phyloP scores from a whole-genome alignment of 1,140 invertebrate genomes.

The Maniola jurtina region DNA sequence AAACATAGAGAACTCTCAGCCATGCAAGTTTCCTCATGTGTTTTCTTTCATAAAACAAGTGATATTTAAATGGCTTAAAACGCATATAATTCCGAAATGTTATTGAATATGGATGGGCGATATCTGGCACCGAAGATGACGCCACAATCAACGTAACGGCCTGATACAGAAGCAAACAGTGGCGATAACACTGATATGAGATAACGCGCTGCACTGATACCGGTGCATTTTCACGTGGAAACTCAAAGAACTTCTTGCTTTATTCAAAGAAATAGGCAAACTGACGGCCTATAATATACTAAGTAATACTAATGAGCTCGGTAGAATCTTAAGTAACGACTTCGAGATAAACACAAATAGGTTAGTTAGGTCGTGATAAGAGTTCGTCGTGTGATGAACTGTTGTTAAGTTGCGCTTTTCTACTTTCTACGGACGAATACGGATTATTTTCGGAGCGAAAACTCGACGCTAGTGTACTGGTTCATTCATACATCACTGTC shows the following conservation, averaged over 20 bases:
- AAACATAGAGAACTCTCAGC: too few species aligned
- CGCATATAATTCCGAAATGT: too few species aligned
- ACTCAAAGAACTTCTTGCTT: too few species aligned
- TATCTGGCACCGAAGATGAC: constrained; percentile 37
- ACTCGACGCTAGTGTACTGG: constrained; percentile 18
- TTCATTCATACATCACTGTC: constrained; percentile 27
- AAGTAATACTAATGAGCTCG: background rate
- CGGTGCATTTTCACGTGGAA: constrained; percentile 23
- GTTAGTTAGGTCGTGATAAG: constrained; percentile 45
- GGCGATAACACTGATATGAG: constrained; percentile 60
- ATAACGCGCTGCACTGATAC: constrained; percentile 62
- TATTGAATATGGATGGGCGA: constrained; percentile 18
- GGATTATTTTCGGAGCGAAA: background rate
- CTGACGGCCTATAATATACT: background rate
- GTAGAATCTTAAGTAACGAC: constrained; percentile 31
- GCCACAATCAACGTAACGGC: constrained; percentile 53
- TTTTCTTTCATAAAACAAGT: too few species aligned
- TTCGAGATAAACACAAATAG: constrained; percentile 43
- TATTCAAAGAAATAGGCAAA: background rate
- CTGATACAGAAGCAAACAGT: constrained; percentile 66
- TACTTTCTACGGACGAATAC: constrained; percentile 35
- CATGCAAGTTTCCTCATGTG: too few species aligned
- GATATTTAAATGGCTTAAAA: too few species aligned
- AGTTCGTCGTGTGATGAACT: constrained; percentile 30
- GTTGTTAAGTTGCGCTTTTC: constrained; percentile 19